These are phyloP conservation scores for Lepeophtheirus salmonis DNA, from an alignment of 1,140 invertebrate species.

Conservation along the genomic window DNA sequence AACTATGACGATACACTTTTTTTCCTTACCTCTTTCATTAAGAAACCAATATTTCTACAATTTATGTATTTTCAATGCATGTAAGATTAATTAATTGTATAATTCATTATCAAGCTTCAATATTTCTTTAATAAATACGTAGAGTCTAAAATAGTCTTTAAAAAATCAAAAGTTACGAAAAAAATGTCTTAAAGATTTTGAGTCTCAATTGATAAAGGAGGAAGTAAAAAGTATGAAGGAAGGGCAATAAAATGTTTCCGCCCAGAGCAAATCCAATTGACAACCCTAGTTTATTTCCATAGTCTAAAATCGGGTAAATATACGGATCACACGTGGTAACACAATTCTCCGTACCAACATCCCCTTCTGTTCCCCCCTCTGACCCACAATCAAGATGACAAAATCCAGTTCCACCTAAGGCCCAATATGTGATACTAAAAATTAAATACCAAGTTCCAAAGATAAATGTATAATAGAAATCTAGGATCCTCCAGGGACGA, in stretches of 20 bases:
- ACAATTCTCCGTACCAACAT: not conserved
- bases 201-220: not conserved
- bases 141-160: too few species aligned
- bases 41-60: too few species aligned
- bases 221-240: not conserved
- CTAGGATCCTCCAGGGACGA: not conserved
- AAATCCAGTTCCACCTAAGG: not conserved
- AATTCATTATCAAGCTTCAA: too few species aligned
- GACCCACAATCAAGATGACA: not conserved
- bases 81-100: too few species aligned
- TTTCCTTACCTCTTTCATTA: too few species aligned
- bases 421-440: conserved; percentile 2
- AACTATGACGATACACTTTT: too few species aligned
- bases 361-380: too few species aligned
- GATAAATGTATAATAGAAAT: not conserved
- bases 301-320: conserved; percentile 11
- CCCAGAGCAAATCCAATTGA: not conserved
- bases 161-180: too few species aligned
- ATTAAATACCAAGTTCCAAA: not conserved
- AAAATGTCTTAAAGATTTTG: too few species aligned
- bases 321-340: conserved; percentile 6
- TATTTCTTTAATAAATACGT: too few species aligned
- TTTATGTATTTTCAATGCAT: too few species aligned
- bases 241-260: not conserved
- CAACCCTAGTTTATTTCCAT: not conserved